phyloP scores from a whole-genome alignment of 2,113 vertebrate genomes.

The Butorides virescens region DNA sequence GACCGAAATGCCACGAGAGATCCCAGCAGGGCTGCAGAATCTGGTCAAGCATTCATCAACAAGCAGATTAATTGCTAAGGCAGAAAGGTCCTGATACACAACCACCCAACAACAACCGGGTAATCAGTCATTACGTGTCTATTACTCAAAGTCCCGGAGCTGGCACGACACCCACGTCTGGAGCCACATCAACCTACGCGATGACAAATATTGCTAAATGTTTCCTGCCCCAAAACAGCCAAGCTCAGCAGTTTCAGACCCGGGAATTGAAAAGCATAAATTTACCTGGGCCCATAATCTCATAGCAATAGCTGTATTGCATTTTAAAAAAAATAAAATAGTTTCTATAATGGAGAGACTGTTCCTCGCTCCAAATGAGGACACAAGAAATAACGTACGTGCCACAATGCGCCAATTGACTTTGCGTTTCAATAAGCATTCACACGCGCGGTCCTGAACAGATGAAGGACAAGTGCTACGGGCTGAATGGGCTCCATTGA shows the following conservation, averaged over 20 bases:
- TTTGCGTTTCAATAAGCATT: not conserved
- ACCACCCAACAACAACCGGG: not conserved
- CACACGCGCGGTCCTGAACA: not conserved
- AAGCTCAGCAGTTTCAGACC: not conserved
- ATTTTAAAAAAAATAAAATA: no score
- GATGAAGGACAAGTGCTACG: conserved; percentile 31
- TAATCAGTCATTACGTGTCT: conserved; percentile 7
- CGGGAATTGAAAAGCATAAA: not conserved
- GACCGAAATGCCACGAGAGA: not conserved
- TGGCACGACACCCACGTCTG: not conserved
- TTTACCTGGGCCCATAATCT: not conserved
- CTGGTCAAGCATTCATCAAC: not conserved
- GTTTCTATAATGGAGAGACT: not conserved
- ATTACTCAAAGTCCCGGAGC: not conserved
- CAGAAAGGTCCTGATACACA: conserved; percentile 25
- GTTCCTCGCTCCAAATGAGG: not conserved
- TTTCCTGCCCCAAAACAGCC: not conserved
- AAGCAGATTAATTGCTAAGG: conserved; percentile 3
- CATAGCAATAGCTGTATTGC: not conserved
- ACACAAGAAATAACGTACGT: not conserved
- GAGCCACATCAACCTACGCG: not conserved
- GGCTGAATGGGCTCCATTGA: conserved; percentile 36
- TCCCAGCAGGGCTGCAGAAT: not conserved
- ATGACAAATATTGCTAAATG: not conserved
- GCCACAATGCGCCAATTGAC: not conserved